A percentile compares a stretch with the other conserved stretches of the same genome.
These are phyloP conservation scores for Sclerodermus sp. DNA, from an alignment of 2,888 invertebrate species.

Conservation along the genomic window DNA sequence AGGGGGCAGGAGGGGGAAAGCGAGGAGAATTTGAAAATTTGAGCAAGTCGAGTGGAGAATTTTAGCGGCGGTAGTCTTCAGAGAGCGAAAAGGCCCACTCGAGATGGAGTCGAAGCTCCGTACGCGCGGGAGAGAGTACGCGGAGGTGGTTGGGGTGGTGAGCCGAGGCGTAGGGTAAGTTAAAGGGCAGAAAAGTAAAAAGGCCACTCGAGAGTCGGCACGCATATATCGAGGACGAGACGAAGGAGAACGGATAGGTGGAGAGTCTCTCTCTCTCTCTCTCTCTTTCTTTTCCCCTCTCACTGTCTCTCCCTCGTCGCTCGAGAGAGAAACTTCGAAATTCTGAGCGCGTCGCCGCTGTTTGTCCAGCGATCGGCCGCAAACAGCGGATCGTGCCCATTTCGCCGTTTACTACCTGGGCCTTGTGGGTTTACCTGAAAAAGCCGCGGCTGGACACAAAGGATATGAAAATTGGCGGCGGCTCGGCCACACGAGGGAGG, in stretches of 20 bases:
- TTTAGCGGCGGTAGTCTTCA: too few relatives aligned
- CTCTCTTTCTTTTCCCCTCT: too few relatives aligned
- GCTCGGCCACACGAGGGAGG: slow-evolving; percentile 7
- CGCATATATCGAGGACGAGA: slow-evolving; percentile 14
- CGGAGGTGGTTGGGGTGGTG: slow-evolving; percentile 6
- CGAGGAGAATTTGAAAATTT: too few relatives aligned
- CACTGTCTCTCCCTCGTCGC: too few relatives aligned
- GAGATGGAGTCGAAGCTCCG: too few relatives aligned
- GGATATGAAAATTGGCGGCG: slow-evolving; percentile 18
- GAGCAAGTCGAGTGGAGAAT: too few relatives aligned
- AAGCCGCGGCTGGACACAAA: neutral
- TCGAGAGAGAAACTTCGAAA: slow-evolving; percentile 16
- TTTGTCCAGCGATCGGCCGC: slow-evolving; percentile 44
- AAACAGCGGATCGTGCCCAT: slow-evolving; percentile 47
- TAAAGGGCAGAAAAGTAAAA: slow-evolving; percentile 11
- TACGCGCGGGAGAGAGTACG: too few relatives aligned
- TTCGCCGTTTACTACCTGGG: slow-evolving; percentile 24
- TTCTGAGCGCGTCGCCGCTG: slow-evolving; percentile 46
- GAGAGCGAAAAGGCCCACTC: too few relatives aligned
- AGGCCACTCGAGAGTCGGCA: slow-evolving; percentile 15
- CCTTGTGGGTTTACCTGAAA: slow-evolving; percentile 16
- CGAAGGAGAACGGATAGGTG: slow-evolving; percentile 6
- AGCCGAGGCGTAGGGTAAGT: slow-evolving; percentile 8
- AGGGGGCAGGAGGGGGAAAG: too few relatives aligned
- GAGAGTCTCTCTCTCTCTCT: too few relatives aligned